phyloP scores from a whole-genome alignment of 2,888 invertebrate species.

The Temnothorax ravouxi region DNA sequence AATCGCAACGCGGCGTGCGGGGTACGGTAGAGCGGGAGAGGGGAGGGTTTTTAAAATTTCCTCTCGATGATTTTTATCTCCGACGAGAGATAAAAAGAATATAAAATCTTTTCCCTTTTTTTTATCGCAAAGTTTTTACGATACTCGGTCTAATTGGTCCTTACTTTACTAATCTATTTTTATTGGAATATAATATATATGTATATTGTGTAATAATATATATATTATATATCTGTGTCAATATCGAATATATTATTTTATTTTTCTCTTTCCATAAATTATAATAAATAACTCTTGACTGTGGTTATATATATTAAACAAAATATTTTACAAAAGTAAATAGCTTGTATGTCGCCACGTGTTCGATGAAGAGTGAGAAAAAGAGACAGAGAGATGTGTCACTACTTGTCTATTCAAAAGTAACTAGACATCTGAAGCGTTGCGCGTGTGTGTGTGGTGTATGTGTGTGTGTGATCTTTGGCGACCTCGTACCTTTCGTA shows the following conservation, averaged over 20 bases:
- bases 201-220: slow-evolving; percentile 81
- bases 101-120: background rate
- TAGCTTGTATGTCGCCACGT: slow-evolving; percentile 76
- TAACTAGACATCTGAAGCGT: slow-evolving; percentile 78
- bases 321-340: slow-evolving; percentile 85
- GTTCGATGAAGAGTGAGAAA: slow-evolving; percentile 73
- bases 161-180: slow-evolving; percentile 78
- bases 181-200: slow-evolving; percentile 79
- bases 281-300: slow-evolving; percentile 84
- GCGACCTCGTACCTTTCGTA: slow-evolving; percentile 65
- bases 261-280: slow-evolving; percentile 83
- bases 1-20: background rate
- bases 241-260: slow-evolving; percentile 84
- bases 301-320: slow-evolving; percentile 82
- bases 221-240: slow-evolving; percentile 77
- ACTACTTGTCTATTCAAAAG: slow-evolving; percentile 76
- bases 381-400: slow-evolving; percentile 58
- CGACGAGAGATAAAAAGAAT: background rate
- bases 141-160: slow-evolving; percentile 21
- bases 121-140: background rate
- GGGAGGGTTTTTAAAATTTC: background rate
- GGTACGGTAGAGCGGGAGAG: background rate
- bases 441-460: slow-evolving; percentile 47
- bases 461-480: slow-evolving; percentile 71
- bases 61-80: background rate